Conservation (phyloP, 2,113 vertebrate species). For the Psammodynastes pulverulentus region DNA sequence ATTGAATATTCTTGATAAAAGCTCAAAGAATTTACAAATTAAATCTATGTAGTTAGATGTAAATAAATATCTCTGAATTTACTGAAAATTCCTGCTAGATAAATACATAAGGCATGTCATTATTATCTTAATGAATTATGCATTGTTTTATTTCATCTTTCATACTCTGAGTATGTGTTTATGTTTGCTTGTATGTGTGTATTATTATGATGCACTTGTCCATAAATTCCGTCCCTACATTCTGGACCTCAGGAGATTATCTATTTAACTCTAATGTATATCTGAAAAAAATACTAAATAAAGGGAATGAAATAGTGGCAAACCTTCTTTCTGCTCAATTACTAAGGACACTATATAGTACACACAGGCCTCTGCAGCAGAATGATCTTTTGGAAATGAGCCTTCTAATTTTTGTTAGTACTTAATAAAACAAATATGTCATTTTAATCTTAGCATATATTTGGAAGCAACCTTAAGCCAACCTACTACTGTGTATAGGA, state of each 20-base stretch:
- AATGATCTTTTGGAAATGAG: background rate
- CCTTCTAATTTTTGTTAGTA: background rate
- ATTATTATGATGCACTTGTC: background rate
- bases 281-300: background rate
- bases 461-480: background rate
- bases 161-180: background rate
- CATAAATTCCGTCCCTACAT: background rate
- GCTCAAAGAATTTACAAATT: background rate
- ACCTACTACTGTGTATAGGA: background rate
- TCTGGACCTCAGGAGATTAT: background rate
- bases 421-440: background rate
- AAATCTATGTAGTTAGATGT: background rate
- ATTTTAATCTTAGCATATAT: background rate
- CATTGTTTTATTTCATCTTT: background rate
- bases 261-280: background rate
- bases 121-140: background rate
- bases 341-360: background rate
- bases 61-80: background rate
- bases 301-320: background rate
- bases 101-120: background rate
- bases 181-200: background rate
- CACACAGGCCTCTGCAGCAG: background rate
- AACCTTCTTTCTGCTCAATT: background rate
- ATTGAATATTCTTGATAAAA: background rate
- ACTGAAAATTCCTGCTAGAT: background rate